Evolutionary conservation across 2,113 vertebrate species (phyloP), one percentile per base, ranked within the genome.

Genomic region (Notothenia coriiceps): DNA sequence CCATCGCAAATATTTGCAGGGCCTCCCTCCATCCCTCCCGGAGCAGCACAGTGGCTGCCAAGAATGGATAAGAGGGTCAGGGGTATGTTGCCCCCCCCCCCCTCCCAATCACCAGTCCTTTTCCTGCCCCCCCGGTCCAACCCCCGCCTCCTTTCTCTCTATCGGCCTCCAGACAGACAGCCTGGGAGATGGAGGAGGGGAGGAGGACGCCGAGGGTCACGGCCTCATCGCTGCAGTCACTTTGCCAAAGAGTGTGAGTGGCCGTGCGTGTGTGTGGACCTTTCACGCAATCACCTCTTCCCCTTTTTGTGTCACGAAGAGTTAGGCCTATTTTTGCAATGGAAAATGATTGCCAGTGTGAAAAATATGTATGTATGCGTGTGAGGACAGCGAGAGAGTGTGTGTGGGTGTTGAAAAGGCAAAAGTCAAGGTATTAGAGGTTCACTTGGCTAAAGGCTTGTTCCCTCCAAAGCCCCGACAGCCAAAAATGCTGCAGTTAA

Each of bases 391-490:
- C 20, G 40, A 14, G 60, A n/a, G 80, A 40, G 35, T 33, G 79
- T 75, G 79, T 75, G 88, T 92, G 84, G 85, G 88, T 68, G 85
- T 86, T 66, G 2, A 47, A 78, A 60, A 79, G 63, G 52, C 79
- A 82, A 90, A 88, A 90, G 91, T 92, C 90, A 92, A 86, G 87
- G 91, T 88, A 91, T 89, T 77, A 85, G 88, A 88, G 84, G 86
- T 87, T 82, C 82, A 80, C 82, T 94, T 90, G 86, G 90, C 91
- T 74, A 43, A 84, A 84, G 70, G 74, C 59, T 78, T 72, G 51
- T 74, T 89, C 86, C 87, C 80, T 82, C 29, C 65, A 83, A 86
- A 73, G 71, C 83, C 75, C 74, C 84, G 78, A 63, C 86, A 83
- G 80, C 84, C 79, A 88, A 89, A 93, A 70, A 84, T 90, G 83